Evolutionary conservation across 2,113 vertebrate species (phyloP).

Genomic region (Chloropsis hardwickii): DNA sequence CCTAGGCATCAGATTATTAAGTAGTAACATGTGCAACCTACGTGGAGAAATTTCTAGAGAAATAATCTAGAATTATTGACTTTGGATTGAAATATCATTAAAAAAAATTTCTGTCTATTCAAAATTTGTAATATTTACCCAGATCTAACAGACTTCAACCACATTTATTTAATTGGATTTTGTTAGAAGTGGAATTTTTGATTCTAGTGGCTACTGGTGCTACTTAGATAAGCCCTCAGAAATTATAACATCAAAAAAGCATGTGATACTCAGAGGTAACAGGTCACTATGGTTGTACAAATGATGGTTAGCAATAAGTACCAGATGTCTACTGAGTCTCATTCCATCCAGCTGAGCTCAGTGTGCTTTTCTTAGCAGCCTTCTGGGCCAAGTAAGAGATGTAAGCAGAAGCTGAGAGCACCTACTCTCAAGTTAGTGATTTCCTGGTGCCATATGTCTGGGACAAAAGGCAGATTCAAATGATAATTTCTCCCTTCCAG

Average conservation of each 20-base stretch:
- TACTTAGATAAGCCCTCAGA: background rate
- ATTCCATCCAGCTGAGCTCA: background rate
- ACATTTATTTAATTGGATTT: background rate
- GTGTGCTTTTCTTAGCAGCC: background rate
- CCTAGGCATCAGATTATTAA: background rate
- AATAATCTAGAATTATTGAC: background rate
- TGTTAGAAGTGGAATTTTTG: background rate
- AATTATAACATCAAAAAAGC: background rate
- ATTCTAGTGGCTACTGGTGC: background rate
- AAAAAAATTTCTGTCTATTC: too few species aligned
- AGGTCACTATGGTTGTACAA: background rate
- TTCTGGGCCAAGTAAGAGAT: background rate
- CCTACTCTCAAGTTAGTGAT: background rate
- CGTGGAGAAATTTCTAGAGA: background rate
- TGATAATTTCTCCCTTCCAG: background rate
- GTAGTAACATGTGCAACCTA: background rate
- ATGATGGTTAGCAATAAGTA: background rate
- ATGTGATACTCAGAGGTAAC: accelerated
- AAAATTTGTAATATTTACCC: background rate
- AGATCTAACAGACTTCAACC: background rate
- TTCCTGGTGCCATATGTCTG: background rate
- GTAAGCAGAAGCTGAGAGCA: background rate
- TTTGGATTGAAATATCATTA: background rate
- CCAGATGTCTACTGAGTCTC: background rate
- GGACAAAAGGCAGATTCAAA: background rate